These are phyloP conservation scores for Meliscaeva auricollis DNA, from an alignment of 2,888 invertebrate genomes.

Conservation along the genomic window DNA sequence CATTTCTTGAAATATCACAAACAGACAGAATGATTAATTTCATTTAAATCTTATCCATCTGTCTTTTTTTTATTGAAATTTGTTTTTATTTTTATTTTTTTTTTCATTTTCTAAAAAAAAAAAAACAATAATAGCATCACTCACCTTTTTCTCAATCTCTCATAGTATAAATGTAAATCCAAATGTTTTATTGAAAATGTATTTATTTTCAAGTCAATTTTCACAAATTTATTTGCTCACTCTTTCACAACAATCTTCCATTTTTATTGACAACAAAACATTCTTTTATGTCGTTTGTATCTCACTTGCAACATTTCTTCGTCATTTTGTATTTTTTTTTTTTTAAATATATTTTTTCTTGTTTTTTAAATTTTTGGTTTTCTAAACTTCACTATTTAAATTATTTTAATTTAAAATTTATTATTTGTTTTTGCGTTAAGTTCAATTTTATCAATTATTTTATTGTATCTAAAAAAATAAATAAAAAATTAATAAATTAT, in stretches of 20 bases:
- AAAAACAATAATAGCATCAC: constrained; percentile 7
- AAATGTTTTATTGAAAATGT: constrained; percentile 49
- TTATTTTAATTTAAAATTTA: neutral
- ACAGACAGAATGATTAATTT: constrained; percentile 41
- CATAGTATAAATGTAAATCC: constrained; percentile 58
- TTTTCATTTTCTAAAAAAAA: constrained; percentile 16
- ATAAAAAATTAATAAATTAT: neutral
- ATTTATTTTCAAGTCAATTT: constrained; percentile 47
- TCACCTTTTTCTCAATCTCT: constrained; percentile 60
- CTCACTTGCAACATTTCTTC: constrained; percentile 59
- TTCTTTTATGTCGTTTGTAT: constrained; percentile 31
- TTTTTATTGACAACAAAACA: constrained; percentile 41
- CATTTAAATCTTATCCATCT: constrained; percentile 47
- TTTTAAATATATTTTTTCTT: neutral
- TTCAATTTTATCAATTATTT: constrained; percentile 35
- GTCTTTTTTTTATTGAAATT: too few species aligned
- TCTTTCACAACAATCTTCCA: constrained; percentile 54
- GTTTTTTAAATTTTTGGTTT: neutral
- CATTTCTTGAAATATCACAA: constrained; percentile 1
- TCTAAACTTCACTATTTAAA: constrained; percentile 5
- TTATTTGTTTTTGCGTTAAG: constrained; percentile 11
- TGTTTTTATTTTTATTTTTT: neutral
- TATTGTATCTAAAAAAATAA: constrained; percentile 50
- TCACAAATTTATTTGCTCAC: constrained; percentile 23
- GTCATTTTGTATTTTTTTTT: constrained; percentile 34